Evolutionary conservation across 2,797 vertebrate species (phyloP).

Genomic region (Rhabdomys pumilio): DNA sequence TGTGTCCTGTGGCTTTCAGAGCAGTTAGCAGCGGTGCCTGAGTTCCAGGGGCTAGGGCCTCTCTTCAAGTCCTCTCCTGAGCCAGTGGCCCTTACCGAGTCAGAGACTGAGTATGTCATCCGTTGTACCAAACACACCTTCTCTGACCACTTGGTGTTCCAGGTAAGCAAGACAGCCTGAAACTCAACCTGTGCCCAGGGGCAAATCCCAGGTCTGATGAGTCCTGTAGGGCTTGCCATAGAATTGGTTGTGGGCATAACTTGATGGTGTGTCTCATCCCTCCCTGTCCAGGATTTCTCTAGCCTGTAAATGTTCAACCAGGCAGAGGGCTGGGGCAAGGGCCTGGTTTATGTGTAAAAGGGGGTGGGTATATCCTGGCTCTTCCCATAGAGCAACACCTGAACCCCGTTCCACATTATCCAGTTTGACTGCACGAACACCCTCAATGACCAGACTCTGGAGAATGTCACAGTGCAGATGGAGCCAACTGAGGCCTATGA

Average conservation of each 20-base stretch:
- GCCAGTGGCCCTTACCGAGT: constrained; percentile 91
- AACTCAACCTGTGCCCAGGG: neutral
- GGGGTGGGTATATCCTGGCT: neutral
- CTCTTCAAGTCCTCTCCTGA: constrained; percentile 92
- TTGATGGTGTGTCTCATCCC: neutral
- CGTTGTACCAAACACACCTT: constrained; percentile 92
- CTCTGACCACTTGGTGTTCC: constrained; percentile 91
- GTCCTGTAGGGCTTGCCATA: neutral
- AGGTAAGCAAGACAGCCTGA: constrained; percentile 86
- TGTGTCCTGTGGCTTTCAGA: constrained; percentile 87
- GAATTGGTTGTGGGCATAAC: neutral
- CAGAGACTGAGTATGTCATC: constrained; percentile 91
- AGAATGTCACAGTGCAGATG: constrained; percentile 92
- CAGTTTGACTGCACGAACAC: constrained; percentile 93
- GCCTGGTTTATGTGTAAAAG: neutral
- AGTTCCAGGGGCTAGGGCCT: constrained; percentile 89
- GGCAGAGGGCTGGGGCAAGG: neutral
- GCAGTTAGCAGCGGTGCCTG: constrained; percentile 91
- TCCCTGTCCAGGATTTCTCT: neutral
- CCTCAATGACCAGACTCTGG: constrained; percentile 91
- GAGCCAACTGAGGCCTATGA: constrained; percentile 92
- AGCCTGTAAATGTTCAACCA: neutral
- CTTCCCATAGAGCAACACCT: neutral
- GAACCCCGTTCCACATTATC: constrained; percentile 25
- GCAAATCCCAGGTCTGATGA: neutral